These are phyloP conservation scores for Pseudochaenichthys georgianus DNA, from an alignment of 2,797 vertebrate genomes.

Conservation along the genomic window DNA sequence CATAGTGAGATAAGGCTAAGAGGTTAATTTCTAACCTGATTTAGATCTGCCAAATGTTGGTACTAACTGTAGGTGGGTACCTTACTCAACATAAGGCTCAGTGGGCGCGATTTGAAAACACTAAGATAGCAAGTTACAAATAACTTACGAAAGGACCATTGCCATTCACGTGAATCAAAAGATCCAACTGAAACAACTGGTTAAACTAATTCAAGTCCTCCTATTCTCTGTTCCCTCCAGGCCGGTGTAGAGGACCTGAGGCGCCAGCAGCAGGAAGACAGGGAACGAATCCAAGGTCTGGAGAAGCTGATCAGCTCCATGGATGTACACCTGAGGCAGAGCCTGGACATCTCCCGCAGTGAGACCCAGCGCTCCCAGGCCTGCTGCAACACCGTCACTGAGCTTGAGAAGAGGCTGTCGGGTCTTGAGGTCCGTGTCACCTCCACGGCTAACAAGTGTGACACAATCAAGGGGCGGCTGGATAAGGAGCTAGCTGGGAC, in stretches of 20 bases:
- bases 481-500: constrained; percentile 81
- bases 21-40: neutral
- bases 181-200: neutral
- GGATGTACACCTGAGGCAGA: constrained; percentile 87
- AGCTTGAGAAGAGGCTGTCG: constrained; percentile 81
- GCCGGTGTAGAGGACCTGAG: constrained; percentile 87
- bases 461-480: constrained; percentile 81
- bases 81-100: neutral
- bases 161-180: neutral
- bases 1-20: too few species aligned
- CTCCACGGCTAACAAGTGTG: constrained; percentile 80
- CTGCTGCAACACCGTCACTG: constrained; percentile 80
- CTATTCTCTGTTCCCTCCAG: constrained; percentile 35
- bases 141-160: neutral
- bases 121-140: too few species aligned
- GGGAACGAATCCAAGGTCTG: constrained; percentile 87
- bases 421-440: constrained; percentile 84
- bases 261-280: constrained; percentile 88
- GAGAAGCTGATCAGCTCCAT: constrained; percentile 89
- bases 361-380: constrained; percentile 77
- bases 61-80: neutral
- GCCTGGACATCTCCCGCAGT: constrained; percentile 78
- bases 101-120: neutral
- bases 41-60: neutral
- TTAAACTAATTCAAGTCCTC: neutral